Conservation (phyloP, 2,888 invertebrate species). For the Crocallis elinguaria region DNA sequence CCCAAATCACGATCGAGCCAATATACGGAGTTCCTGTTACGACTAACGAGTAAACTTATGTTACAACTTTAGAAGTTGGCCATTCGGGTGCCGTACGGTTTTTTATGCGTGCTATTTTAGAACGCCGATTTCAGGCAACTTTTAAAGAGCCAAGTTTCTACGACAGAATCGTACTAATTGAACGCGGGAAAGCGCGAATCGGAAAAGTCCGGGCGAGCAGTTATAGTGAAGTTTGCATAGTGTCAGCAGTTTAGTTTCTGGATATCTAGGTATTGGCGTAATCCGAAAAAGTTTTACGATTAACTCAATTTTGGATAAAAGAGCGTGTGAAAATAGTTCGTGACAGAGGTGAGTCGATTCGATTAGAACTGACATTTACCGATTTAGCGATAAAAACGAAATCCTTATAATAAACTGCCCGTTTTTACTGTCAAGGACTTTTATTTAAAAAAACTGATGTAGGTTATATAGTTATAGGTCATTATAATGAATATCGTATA, state of each 20-base stretch:
- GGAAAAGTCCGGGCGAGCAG: slow-evolving; percentile 11
- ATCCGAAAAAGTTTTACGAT: slow-evolving; percentile 5
- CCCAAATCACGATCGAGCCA: slow-evolving; percentile 45
- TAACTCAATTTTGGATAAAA: slow-evolving; percentile 12
- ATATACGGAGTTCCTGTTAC: slow-evolving; percentile 37
- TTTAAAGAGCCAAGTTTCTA: slow-evolving; percentile 37
- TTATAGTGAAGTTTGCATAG: slow-evolving; percentile 15
- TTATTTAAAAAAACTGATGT: no score
- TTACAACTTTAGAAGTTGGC: slow-evolving; percentile 41
- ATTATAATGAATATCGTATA: no score
- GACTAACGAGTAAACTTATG: slow-evolving; percentile 49
- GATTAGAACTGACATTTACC: no score
- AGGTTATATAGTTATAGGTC: no score
- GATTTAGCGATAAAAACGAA: no score
- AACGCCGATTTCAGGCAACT: slow-evolving; percentile 33
- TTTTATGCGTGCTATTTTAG: slow-evolving; percentile 41
- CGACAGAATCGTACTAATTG: slow-evolving; percentile 37
- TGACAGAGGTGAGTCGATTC: no score
- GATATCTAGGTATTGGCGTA: not conserved
- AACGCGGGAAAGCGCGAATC: slow-evolving; percentile 17
- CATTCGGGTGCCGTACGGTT: slow-evolving; percentile 43
- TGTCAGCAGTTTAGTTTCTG: slow-evolving; percentile 11
- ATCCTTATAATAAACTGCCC: no score
- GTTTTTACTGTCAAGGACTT: no score
- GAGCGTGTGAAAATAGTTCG: not conserved